Evolutionary conservation across 2,797 vertebrate species (phyloP).

Genomic region (Sebastolobus altivelis): DNA sequence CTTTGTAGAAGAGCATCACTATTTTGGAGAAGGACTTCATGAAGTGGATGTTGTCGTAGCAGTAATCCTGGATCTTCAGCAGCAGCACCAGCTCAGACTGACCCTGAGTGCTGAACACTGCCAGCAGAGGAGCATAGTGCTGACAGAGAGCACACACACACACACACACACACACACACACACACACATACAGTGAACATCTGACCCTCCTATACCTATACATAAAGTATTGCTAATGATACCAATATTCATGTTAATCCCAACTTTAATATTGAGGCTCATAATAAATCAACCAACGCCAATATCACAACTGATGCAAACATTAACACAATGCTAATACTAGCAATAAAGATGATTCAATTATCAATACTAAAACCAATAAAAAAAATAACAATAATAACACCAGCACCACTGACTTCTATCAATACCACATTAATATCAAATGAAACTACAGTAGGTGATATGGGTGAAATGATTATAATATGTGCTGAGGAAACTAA

Average conservation of each 20-base stretch:
- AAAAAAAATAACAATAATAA: no score
- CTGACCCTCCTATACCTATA: no score
- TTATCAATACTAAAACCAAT: no score
- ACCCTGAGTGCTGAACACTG: slow-evolving; percentile 91
- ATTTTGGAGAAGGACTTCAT: slow-evolving; percentile 98
- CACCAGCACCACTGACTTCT: no score
- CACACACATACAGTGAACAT: no score
- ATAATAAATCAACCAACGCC: neutral
- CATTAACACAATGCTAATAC: neutral
- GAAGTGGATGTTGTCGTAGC: slow-evolving; percentile 96
- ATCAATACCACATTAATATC: no score
- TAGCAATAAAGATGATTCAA: no score
- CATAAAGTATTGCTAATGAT: neutral
- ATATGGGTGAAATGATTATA: no score
- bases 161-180: no score
- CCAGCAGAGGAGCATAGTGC: slow-evolving; percentile 54
- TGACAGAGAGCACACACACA: no score
- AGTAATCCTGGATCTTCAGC: slow-evolving; percentile 83
- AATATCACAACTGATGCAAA: neutral
- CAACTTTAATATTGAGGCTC: neutral
- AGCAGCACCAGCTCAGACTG: slow-evolving; percentile 86
- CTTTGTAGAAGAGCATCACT: slow-evolving; percentile 91
- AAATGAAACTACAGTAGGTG: no score
- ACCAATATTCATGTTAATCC: neutral
- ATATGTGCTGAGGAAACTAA: no score